phyloP scores from a whole-genome alignment of 2,113 vertebrate genomes.

The Caranx ignobilis region DNA sequence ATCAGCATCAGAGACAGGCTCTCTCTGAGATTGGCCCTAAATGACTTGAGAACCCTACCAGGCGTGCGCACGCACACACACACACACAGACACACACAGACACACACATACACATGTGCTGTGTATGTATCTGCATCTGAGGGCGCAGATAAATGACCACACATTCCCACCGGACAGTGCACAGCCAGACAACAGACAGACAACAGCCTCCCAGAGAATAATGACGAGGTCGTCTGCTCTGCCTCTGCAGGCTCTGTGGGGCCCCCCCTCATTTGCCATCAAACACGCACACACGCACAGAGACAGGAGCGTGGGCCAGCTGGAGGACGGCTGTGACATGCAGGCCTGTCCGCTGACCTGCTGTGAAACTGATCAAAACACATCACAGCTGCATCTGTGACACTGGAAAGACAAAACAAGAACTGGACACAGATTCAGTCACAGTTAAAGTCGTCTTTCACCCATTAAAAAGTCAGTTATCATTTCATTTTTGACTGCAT shows the following conservation, averaged over 20 bases:
- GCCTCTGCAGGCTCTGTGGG: slow-evolving; percentile 47
- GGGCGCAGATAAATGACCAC: slow-evolving; percentile 59
- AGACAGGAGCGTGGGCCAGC: slow-evolving; percentile 34
- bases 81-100: not conserved
- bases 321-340: slow-evolving; percentile 38
- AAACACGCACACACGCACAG: slow-evolving; percentile 39
- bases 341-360: slow-evolving; percentile 56
- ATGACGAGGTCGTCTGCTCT: slow-evolving; percentile 58
- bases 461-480: slow-evolving; percentile 17
- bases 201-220: slow-evolving; percentile 62
- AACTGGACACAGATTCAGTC: slow-evolving; percentile 24
- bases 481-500: slow-evolving; percentile 24
- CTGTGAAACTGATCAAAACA: slow-evolving; percentile 75
- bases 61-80: not conserved
- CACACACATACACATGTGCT: not conserved
- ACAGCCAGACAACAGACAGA: too few relatives aligned
- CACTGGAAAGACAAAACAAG: slow-evolving; percentile 44
- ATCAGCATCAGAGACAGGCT: slow-evolving; percentile 42
- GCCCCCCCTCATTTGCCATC: slow-evolving; percentile 63
- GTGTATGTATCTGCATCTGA: slow-evolving; percentile 28
- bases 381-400: slow-evolving; percentile 52
- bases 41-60: slow-evolving; percentile 60
- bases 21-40: slow-evolving; percentile 47
- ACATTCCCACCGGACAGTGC: slow-evolving; percentile 53
- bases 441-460: slow-evolving; percentile 22